These are phyloP conservation scores for Euschistus heros DNA, from an alignment of 1,140 invertebrate species.

Conservation along the genomic window DNA sequence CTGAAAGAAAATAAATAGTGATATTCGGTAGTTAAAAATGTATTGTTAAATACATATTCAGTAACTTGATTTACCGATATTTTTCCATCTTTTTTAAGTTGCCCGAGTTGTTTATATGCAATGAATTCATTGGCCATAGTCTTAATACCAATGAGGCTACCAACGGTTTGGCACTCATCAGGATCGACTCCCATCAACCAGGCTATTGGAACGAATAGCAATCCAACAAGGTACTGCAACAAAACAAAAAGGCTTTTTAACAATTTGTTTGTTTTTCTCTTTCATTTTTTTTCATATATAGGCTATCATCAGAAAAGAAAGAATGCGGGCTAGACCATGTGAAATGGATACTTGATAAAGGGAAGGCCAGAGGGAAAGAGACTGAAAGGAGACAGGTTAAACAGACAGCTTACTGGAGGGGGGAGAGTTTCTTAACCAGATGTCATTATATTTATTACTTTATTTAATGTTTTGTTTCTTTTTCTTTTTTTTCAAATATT, in stretches of 20 bases:
- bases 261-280: too few species aligned
- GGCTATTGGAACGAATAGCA: slow-evolving; percentile 75
- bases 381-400: too few species aligned
- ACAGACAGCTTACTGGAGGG: too few species aligned
- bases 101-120: slow-evolving; percentile 66
- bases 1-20: slow-evolving; percentile 38
- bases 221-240: slow-evolving; percentile 65
- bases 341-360: too few species aligned
- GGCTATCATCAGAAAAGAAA: too few species aligned
- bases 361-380: too few species aligned
- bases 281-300: too few species aligned
- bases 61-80: slow-evolving; percentile 45
- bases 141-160: slow-evolving; percentile 74
- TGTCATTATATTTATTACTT: too few species aligned
- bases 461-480: too few species aligned
- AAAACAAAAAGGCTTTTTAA: slow-evolving; percentile 12
- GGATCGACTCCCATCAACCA: slow-evolving; percentile 71
- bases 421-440: too few species aligned
- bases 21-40: not conserved
- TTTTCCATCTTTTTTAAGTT: slow-evolving; percentile 43
- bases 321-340: too few species aligned
- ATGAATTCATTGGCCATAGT: slow-evolving; percentile 88
- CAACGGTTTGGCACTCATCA: slow-evolving; percentile 66
- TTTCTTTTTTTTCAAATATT: too few species aligned
- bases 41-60: not conserved